Evolutionary conservation across 1,140 invertebrate species (phyloP).

Genomic region (Gonatopus flavifemur): DNA sequence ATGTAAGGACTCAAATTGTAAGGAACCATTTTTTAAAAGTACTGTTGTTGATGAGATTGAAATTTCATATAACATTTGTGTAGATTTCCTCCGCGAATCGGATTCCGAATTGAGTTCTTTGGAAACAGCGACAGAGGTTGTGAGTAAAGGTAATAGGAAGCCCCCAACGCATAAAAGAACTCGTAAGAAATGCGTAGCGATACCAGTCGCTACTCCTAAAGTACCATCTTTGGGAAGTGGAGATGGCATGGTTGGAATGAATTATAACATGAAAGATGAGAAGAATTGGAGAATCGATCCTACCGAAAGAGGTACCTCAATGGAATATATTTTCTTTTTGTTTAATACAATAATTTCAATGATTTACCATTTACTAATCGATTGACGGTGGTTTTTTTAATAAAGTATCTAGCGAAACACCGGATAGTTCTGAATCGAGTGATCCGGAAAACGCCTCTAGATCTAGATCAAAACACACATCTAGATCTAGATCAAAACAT

Average conservation of each 20-base stretch:
- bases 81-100: slow-evolving; percentile 82
- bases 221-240: slow-evolving; percentile 64
- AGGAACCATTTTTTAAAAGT: not conserved
- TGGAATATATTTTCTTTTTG: slow-evolving; percentile 2
- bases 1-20: slow-evolving; percentile 57
- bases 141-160: slow-evolving; percentile 69
- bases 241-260: slow-evolving; percentile 46
- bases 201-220: slow-evolving; percentile 82
- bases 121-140: slow-evolving; percentile 70
- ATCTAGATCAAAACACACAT: slow-evolving; percentile 46
- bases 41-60: too few relatives aligned
- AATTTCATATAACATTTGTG: too few relatives aligned
- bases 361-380: not conserved
- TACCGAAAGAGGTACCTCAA: slow-evolving; percentile 43
- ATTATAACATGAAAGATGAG: slow-evolving; percentile 52
- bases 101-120: slow-evolving; percentile 85
- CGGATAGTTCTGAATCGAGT: slow-evolving; percentile 53
- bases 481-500: slow-evolving; percentile 46
- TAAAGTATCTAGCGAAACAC: slow-evolving; percentile 53
- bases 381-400: not conserved
- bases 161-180: slow-evolving; percentile 76
- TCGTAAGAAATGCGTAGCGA: slow-evolving; percentile 74
- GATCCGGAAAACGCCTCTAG: slow-evolving; percentile 48
- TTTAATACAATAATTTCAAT: not conserved
- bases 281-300: slow-evolving; percentile 52